A percentile compares a stretch with the other conserved stretches of the same genome.
Evolutionary conservation across 2,113 vertebrate genomes (phyloP).

Genomic region (Cololabis saira): DNA sequence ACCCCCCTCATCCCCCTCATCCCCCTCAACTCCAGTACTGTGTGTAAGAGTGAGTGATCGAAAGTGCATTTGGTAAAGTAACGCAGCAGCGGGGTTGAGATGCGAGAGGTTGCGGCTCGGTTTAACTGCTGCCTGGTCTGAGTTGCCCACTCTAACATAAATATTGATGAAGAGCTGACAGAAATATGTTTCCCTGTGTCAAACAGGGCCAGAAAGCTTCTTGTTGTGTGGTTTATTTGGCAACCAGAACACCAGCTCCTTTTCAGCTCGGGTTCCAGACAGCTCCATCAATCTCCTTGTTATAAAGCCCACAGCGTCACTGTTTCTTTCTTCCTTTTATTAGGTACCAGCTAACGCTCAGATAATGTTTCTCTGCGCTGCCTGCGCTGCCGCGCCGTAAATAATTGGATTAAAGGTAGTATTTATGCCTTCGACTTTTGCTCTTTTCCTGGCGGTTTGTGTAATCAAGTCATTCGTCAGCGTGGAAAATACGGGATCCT

Average conservation of each 20-base stretch:
- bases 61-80: slow-evolving; percentile 34
- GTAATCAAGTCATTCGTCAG: too few relatives aligned
- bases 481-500: too few relatives aligned
- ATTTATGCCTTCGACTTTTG: too few relatives aligned
- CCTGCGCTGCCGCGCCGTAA: slow-evolving; percentile 12
- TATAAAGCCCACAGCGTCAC: slow-evolving; percentile 23
- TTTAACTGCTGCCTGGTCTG: slow-evolving; percentile 68
- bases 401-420: slow-evolving; percentile 35
- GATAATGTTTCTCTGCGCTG: slow-evolving; percentile 34
- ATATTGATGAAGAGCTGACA: slow-evolving; percentile 77
- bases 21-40: too few relatives aligned
- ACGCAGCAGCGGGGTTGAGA: slow-evolving; percentile 45
- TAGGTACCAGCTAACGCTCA: slow-evolving; percentile 27
- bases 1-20: too few relatives aligned
- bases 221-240: slow-evolving; percentile 59
- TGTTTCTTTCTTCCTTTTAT: slow-evolving; percentile 38
- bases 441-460: too few relatives aligned
- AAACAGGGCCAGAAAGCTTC: slow-evolving; percentile 55
- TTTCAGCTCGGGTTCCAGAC: slow-evolving; percentile 46
- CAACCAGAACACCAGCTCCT: slow-evolving; percentile 52
- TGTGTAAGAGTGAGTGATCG: slow-evolving; percentile 22
- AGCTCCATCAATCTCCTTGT: slow-evolving; percentile 21
- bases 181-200: slow-evolving; percentile 74
- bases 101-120: slow-evolving; percentile 63
- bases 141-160: slow-evolving; percentile 61